phyloP scores from a whole-genome alignment of 2,888 invertebrate species.

The Netelia fuscicornis region DNA sequence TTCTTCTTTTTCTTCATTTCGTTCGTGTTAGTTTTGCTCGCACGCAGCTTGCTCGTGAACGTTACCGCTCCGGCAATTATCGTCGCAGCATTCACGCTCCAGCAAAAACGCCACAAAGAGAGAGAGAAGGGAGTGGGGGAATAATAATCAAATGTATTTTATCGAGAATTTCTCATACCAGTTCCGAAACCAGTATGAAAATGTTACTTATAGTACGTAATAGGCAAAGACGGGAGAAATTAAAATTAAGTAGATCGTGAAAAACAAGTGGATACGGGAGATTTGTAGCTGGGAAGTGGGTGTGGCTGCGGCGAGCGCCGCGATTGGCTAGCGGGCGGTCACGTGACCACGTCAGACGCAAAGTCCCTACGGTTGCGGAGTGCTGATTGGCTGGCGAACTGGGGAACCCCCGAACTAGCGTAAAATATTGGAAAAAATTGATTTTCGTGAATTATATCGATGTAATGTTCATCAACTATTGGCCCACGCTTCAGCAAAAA shows the following conservation, averaged over 20 bases:
- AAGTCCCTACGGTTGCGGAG: not conserved
- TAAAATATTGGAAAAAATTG: not conserved
- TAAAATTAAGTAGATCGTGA: slow-evolving; percentile 6
- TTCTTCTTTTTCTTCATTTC: not conserved
- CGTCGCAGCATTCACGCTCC: slow-evolving; percentile 19
- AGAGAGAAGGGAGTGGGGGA: not conserved
- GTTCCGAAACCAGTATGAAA: slow-evolving; percentile 45
- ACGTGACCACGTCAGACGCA: not conserved
- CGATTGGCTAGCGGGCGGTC: not conserved
- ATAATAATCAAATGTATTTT: slow-evolving; percentile 46
- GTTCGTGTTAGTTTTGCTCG: slow-evolving; percentile 18
- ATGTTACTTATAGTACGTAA: not conserved
- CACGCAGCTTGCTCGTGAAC: slow-evolving; percentile 53
- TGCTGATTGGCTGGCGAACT: not conserved
- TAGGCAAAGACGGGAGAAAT: not conserved
- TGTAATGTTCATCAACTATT: not conserved
- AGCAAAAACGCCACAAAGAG: slow-evolving; percentile 20
- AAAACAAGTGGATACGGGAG: not conserved
- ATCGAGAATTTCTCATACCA: slow-evolving; percentile 39
- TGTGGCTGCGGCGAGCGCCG: not conserved
- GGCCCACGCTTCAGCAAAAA: too few relatives aligned
- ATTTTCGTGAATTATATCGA: not conserved
- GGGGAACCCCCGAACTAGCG: not conserved
- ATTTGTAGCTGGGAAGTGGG: not conserved
- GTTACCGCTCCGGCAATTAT: slow-evolving; percentile 40